These are phyloP conservation scores for Lepus europaeus DNA, from an alignment of 2,113 vertebrate species.

Conservation along the genomic window DNA sequence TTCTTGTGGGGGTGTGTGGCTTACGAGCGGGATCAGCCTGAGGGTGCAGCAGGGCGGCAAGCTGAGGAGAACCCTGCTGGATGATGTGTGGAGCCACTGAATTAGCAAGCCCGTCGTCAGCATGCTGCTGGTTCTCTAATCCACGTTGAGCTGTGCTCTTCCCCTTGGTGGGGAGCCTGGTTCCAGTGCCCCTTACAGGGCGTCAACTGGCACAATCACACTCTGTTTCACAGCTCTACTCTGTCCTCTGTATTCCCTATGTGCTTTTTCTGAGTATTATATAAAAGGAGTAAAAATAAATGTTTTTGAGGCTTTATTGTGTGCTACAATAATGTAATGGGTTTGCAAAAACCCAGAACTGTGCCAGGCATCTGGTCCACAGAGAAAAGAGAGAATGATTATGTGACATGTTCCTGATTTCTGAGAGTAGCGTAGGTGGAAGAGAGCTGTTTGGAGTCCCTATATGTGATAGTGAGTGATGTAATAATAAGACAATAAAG, in stretches of 20 bases:
- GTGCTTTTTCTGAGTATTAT: background rate
- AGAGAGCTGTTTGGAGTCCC: background rate
- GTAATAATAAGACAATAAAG: background rate
- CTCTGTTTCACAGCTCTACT: background rate
- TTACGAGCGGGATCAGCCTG: background rate
- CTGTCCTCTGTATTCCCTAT: background rate
- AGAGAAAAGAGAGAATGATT: background rate
- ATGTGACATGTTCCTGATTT: background rate
- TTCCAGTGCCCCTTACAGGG: rapidly evolving
- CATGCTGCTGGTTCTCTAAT: background rate
- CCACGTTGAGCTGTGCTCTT: background rate
- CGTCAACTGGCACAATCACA: background rate
- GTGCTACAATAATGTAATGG: background rate
- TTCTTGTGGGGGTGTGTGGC: background rate
- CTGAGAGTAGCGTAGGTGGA: background rate
- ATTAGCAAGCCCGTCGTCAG: background rate
- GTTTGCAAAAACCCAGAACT: background rate
- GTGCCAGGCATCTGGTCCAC: background rate
- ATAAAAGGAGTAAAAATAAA: background rate
- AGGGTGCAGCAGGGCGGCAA: background rate
- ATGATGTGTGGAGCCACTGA: background rate
- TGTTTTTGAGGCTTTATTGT: background rate
- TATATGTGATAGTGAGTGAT: background rate
- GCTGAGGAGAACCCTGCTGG: background rate
- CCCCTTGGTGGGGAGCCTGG: background rate